Evolutionary conservation across 1,140 invertebrate species (phyloP).

Genomic region (Hycleus cichorii): DNA sequence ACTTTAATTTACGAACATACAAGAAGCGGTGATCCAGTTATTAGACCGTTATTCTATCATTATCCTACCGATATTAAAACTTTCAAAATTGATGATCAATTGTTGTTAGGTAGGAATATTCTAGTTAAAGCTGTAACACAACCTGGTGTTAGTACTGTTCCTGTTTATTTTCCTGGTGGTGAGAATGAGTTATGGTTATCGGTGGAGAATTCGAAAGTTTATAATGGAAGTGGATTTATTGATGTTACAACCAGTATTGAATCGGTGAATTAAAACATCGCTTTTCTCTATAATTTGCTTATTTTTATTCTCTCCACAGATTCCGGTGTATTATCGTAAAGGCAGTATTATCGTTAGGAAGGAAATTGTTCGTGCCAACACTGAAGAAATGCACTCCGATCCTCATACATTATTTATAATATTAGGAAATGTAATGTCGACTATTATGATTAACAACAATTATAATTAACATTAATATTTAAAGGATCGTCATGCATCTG

Average conservation of each 20-base stretch:
- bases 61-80: slow-evolving; percentile 73
- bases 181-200: slow-evolving; percentile 78
- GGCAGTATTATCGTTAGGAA: neutral
- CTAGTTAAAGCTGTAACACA: slow-evolving; percentile 81
- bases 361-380: slow-evolving; percentile 77
- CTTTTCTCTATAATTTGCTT: no score
- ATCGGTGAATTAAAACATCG: no score
- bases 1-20: slow-evolving; percentile 59
- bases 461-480: no score
- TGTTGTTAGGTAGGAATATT: slow-evolving; percentile 71
- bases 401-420: neutral
- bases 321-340: neutral
- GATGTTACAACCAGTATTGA: neutral
- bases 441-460: no score
- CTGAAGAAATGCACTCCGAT: slow-evolving; percentile 57
- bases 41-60: slow-evolving; percentile 83
- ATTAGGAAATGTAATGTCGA: neutral
- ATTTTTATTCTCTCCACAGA: neutral
- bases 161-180: slow-evolving; percentile 80
- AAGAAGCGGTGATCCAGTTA: slow-evolving; percentile 67
- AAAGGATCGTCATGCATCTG: neutral
- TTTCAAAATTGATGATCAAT: slow-evolving; percentile 73
- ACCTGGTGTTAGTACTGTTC: slow-evolving; percentile 63
- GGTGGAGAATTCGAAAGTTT: slow-evolving; percentile 55
- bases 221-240: neutral